Evolutionary conservation across 2,113 vertebrate genomes (phyloP).

Genomic region (Cathartes aura): DNA sequence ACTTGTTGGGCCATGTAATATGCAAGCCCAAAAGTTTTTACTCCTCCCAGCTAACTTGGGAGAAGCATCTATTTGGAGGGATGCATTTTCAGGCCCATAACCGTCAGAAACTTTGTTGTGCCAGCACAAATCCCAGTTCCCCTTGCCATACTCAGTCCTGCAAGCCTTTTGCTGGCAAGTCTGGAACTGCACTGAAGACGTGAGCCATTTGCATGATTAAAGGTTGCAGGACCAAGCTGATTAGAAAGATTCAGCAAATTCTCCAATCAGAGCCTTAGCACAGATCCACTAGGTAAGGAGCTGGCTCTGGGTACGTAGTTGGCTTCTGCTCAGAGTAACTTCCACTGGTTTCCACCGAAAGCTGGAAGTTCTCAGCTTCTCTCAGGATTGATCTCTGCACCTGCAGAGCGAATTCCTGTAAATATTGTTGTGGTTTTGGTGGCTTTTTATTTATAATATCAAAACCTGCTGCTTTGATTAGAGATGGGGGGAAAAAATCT

Average conservation of each 20-base stretch:
- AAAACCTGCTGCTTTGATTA: slow-evolving; percentile 43
- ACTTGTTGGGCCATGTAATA: background rate
- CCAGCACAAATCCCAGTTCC: background rate
- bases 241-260: slow-evolving; percentile 12
- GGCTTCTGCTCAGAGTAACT: background rate
- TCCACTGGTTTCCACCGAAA: background rate
- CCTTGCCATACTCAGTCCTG: background rate
- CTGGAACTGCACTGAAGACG: background rate
- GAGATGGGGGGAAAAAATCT: background rate
- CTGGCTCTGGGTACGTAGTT: background rate
- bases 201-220: slow-evolving; percentile 33
- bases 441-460: slow-evolving; percentile 33
- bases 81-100: background rate
- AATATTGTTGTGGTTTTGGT: slow-evolving; percentile 47
- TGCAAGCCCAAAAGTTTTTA: background rate
- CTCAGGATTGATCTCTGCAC: slow-evolving; percentile 33
- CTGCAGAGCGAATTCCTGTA: background rate
- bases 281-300: background rate
- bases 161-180: slow-evolving; percentile 7
- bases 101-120: background rate
- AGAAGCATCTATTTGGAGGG: background rate
- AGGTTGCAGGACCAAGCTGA: slow-evolving; percentile 31
- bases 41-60: background rate
- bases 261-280: background rate
- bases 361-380: slow-evolving; percentile 1